phyloP scores from a whole-genome alignment of 2,888 invertebrate species.

The Spisula solida region DNA sequence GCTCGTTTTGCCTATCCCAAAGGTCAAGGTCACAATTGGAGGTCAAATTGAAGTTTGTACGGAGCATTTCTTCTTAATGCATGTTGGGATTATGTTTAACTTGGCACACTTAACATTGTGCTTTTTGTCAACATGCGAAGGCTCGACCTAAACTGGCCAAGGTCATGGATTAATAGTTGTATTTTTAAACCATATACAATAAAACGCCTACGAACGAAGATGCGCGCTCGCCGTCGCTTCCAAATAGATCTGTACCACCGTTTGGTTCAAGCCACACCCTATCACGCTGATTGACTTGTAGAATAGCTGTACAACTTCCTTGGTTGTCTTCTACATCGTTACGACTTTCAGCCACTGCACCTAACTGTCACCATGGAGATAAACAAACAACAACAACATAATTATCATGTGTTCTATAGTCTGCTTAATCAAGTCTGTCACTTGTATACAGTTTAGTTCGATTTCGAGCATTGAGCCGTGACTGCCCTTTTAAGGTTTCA shows the following conservation, averaged over 20 bases:
- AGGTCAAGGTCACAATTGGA: no score
- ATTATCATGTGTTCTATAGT: background rate
- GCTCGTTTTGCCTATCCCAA: no score
- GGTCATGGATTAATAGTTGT: background rate
- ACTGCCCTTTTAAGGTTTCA: no score
- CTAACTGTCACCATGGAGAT: conserved; percentile 37
- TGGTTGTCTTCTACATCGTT: conserved; percentile 55
- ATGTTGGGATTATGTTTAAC: no score
- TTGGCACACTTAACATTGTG: no score
- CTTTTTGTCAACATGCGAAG: no score
- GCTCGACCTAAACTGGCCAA: no score
- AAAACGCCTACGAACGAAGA: conserved; percentile 59
- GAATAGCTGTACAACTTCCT: conserved; percentile 51
- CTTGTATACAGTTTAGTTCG: no score
- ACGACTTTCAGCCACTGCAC: conserved; percentile 57
- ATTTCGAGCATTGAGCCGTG: no score
- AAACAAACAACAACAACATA: background rate
- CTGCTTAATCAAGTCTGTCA: no score
- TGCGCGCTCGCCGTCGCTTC: conserved; percentile 48
- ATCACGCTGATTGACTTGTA: conserved; percentile 47
- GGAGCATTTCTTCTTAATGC: no score
- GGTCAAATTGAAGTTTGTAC: no score
- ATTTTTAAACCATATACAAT: conserved; percentile 31
- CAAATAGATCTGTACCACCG: conserved; percentile 39
- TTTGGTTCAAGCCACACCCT: conserved; percentile 52